Evolutionary conservation across 2,113 vertebrate species (phyloP), one percentile per base, ranked within the genome.

Genomic region (Heterochromis multidens): DNA sequence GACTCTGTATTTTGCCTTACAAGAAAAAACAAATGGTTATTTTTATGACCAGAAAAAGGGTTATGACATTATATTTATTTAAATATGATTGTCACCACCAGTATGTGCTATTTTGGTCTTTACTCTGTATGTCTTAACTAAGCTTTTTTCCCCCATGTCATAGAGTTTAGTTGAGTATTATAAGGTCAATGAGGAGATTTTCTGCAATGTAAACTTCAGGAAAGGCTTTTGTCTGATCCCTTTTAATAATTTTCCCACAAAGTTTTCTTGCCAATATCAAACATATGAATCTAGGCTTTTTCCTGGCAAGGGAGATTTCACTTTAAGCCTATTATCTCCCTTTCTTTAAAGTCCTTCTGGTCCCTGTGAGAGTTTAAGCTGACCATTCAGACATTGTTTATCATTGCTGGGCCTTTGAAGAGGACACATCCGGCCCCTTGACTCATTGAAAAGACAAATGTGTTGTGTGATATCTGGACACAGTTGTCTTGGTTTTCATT

Each of bases 381-480:
- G 56, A 89, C 81, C 81, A 29, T 72, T 83, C 74, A 83, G 84
- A 74, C 86, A 46, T 33, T 91, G 94, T 94, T 95, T 95, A 91
- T 95, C 89, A 88, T 87, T 54, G 25, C 76, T 80, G 58, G 77
- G 46, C 29, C 80, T 94, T 94, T 95, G 90, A 94, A 94, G 84
- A 84, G 37, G 83, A 87, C 65, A 86, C 87, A 86, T 94, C 87
- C 92, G 91, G 90, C 78, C 83, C 86, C 19, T 79, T 76, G 83
- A 87, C 81, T 88, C 82, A 87, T 52, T 85, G 81, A 82, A 79
- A 86, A 88, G 81, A 77, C 80, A 40, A n/a, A 81, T 81, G 37
- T 82, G 60, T 88, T 46, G 61, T 77, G 58, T 56, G 33, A 81
- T 82, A 77, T 90, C 89, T 88, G 82, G 56, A 83, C 54, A 74